Evolutionary conservation across 2,888 invertebrate species (phyloP).

Genomic region (Thelaira solivaga): DNA sequence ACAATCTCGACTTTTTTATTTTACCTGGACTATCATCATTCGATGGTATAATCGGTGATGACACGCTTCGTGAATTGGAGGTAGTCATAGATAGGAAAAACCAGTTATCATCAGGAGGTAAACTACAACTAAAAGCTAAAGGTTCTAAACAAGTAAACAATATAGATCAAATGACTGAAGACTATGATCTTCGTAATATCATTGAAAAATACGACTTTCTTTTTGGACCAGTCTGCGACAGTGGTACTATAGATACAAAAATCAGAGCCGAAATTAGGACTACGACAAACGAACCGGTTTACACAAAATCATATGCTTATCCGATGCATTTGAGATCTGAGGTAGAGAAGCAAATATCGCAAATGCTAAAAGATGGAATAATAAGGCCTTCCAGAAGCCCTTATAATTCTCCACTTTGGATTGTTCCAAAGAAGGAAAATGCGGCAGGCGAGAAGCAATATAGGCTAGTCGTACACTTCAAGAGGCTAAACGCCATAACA

Average conservation of each 20-base stretch:
- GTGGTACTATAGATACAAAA: neutral
- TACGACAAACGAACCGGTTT: constrained; percentile 66
- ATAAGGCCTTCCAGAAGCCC: constrained; percentile 67
- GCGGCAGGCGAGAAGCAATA: constrained; percentile 58
- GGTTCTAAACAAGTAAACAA: neutral
- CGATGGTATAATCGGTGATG: constrained; percentile 52
- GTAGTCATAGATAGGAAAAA: constrained; percentile 50
- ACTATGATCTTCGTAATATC: neutral
- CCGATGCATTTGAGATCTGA: constrained; percentile 70
- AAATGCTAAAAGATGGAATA: constrained; percentile 68
- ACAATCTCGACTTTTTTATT: constrained; percentile 35
- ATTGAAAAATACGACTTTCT: neutral
- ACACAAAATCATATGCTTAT: constrained; percentile 71
- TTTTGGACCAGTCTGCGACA: constrained; percentile 46
- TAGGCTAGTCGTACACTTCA: constrained; percentile 62
- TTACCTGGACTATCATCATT: constrained; percentile 40
- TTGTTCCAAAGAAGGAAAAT: constrained; percentile 63
- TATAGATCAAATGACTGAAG: neutral
- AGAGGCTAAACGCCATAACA: constrained; percentile 62
- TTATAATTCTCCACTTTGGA: constrained; percentile 66
- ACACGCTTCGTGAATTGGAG: constrained; percentile 45
- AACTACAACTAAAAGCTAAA: neutral
- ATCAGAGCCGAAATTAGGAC: constrained; percentile 71
- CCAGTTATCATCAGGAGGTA: neutral
- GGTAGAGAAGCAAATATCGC: constrained; percentile 68